Evolutionary conservation across 2,888 invertebrate species (phyloP).

Genomic region (Heterodera filipjevi): DNA sequence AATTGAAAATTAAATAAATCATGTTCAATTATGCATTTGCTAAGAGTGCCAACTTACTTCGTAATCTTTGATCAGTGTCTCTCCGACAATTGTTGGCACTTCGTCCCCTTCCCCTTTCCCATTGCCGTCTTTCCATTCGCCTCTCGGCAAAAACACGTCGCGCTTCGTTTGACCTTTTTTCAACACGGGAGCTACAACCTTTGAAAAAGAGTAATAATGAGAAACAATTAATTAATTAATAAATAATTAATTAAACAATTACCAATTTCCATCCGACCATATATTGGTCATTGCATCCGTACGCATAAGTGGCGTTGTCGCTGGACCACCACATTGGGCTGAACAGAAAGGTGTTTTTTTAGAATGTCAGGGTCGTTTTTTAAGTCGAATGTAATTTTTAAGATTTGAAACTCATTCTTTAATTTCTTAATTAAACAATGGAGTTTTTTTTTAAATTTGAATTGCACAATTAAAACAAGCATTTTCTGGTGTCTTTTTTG

Average conservation of each 20-base stretch:
- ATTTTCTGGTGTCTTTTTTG: no score
- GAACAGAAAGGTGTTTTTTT: background rate
- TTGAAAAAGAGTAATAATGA: slow-evolving; percentile 49
- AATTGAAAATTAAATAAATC: background rate
- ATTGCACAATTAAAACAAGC: no score
- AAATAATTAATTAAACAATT: background rate
- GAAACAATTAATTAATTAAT: background rate
- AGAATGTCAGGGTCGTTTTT: no score
- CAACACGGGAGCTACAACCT: slow-evolving; percentile 86
- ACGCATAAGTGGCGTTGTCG: slow-evolving; percentile 35
- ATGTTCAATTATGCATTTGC: no score
- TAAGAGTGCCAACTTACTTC: no score
- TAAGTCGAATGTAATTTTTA: no score
- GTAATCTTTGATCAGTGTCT: background rate
- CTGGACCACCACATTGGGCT: slow-evolving; percentile 78
- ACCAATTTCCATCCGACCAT: slow-evolving; percentile 77
- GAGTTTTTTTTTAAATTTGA: no score
- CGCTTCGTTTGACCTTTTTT: slow-evolving; percentile 75
- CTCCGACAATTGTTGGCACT: background rate
- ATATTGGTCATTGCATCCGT: slow-evolving; percentile 76
- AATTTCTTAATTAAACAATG: no score
- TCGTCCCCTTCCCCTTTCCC: background rate
- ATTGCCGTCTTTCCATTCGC: slow-evolving; percentile 65
- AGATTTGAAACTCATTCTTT: no score
- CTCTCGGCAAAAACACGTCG: slow-evolving; percentile 86